Evolutionary conservation across 2,113 vertebrate genomes (phyloP), one percentile per base, ranked within the genome.

Genomic region (Trematocara macrostoma): DNA sequence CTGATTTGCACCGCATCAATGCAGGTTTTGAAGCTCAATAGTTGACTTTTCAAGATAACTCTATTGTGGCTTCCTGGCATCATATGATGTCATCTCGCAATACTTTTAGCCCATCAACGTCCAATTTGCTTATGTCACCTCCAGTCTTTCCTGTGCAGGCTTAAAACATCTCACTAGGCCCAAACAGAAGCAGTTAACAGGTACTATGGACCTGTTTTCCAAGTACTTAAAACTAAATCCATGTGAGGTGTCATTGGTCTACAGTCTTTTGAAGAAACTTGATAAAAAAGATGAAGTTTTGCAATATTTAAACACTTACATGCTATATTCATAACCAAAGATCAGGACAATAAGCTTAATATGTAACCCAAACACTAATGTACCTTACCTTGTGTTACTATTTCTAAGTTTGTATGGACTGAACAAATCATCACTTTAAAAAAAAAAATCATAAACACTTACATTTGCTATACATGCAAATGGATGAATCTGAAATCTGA

Each of bases 1-100:
- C 11, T 89, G 79, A 88, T 83, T 74, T 88, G 51, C 26, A 67
- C 31, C 16, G 29, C 14, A 38, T 82, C 84, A 31, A 11, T 38
- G 34, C 7, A 67, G 2, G 5, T 79, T 93, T 87, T 90, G 79
- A 74, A 86, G 20, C 84, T 64, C 51, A 52, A 38, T 29, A 8
- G 81, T 85, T 10, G 34, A 3, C 31, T 6, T 51, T 38, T 78
- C 26, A 47, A 53, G 71, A 49, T 42, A 16, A 84, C 57, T 76
- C 69, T 69, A 47, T 52, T 8, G 11, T 83, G 79, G 81, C 67
- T 85, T 78, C 45, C 34, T 35, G 57, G 49, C 82, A 69, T 89
- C 80, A 88, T 83, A 85, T 88, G 83, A 80, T 67, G 80, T 71
- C 3, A 6, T 87, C 84, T 87, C 57, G 89, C 86, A 87, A 86